A percentile compares a stretch with the other conserved stretches of the same genome.
phyloP scores from a whole-genome alignment of 2,888 invertebrate genomes.

The Brachyptera putata region DNA sequence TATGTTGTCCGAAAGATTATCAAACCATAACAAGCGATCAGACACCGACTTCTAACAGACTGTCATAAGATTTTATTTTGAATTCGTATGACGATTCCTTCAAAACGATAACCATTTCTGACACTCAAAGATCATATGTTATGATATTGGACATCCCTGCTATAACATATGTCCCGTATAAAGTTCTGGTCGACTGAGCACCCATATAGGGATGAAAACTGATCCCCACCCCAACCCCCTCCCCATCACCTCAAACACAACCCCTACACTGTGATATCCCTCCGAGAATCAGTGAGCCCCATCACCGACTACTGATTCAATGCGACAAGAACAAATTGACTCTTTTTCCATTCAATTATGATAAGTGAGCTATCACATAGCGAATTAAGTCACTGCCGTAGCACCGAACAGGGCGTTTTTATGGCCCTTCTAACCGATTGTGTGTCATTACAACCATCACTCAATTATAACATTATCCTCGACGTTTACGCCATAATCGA shows the following conservation, averaged over 20 bases:
- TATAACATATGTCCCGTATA: slow-evolving; percentile 4
- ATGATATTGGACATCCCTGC: no score
- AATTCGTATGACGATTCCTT: no score
- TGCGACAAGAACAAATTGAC: slow-evolving; percentile 29
- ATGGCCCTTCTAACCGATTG: not conserved
- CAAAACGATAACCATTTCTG: no score
- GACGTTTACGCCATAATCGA: not conserved
- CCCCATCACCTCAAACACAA: no score
- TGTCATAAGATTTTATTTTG: no score
- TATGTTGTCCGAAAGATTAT: no score
- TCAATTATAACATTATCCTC: not conserved
- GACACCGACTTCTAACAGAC: no score
- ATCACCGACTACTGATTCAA: slow-evolving; percentile 13
- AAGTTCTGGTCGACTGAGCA: not conserved
- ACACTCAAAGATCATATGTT: no score
- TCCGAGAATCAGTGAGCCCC: slow-evolving; percentile 10
- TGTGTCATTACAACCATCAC: slow-evolving; percentile 2
- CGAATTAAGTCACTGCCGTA: slow-evolving; percentile 8
- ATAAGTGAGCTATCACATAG: slow-evolving; percentile 21
- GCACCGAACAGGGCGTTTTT: not conserved
- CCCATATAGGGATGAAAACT: not conserved
- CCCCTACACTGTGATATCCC: not conserved
- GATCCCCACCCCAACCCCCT: not conserved
- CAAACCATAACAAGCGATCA: no score
- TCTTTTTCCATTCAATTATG: slow-evolving; percentile 24